Percentiles rank a stretch among this genome's conserved stretches.
These are phyloP conservation scores for Zophobas atratus DNA, from an alignment of 1,140 invertebrate species.

Conservation along the genomic window DNA sequence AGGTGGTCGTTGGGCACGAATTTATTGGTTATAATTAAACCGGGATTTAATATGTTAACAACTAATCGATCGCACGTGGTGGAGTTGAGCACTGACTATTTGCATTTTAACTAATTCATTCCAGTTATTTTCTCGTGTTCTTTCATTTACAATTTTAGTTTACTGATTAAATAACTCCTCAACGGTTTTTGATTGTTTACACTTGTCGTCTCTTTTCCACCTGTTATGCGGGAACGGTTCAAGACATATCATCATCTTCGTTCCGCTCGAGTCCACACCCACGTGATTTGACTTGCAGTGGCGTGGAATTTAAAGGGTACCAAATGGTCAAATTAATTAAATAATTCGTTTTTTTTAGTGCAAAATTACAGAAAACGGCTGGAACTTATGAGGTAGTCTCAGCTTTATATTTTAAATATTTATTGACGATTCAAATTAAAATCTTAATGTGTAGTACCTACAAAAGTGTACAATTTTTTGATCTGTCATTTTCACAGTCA, in stretches of 20 bases:
- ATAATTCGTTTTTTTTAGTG: too few relatives aligned
- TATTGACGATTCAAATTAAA: too few relatives aligned
- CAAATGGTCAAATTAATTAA: background rate
- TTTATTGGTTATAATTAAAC: background rate
- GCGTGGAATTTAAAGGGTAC: background rate
- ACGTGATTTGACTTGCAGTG: constrained; percentile 23
- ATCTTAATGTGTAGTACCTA: too few relatives aligned
- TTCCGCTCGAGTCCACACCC: background rate
- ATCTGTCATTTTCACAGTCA: too few relatives aligned
- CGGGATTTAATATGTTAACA: background rate
- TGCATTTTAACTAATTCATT: too few relatives aligned
- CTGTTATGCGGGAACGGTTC: background rate
- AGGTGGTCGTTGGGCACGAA: constrained; percentile 7
- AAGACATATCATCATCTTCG: constrained; percentile 10
- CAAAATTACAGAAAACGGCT: too few relatives aligned
- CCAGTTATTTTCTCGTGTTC: too few relatives aligned
- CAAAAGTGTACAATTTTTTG: too few relatives aligned
- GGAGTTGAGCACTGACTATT: too few relatives aligned
- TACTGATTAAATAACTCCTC: background rate
- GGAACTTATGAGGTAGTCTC: too few relatives aligned
- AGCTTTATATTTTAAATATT: too few relatives aligned
- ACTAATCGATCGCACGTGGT: background rate
- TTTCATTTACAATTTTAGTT: too few relatives aligned
- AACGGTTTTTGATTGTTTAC: constrained; percentile 40
- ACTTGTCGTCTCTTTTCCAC: constrained; percentile 39